A percentile compares a stretch with the other conserved stretches of the same genome.
Conservation (phyloP, 1,140 invertebrate species). For the Apocrypta bakeri region DNA sequence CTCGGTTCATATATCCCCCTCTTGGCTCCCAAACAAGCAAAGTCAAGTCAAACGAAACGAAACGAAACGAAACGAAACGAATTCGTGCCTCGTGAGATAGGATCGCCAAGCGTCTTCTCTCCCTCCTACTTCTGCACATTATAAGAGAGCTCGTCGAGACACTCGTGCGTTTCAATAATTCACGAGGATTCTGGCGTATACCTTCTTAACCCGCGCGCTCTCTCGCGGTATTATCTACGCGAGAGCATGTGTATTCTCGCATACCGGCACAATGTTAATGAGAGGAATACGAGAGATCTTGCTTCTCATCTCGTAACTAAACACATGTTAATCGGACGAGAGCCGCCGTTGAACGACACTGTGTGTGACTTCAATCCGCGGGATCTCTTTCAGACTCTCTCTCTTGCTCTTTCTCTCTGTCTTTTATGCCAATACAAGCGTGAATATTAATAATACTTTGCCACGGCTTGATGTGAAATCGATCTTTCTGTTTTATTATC, state of each 20-base stretch:
- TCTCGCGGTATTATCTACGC: conserved; percentile 27
- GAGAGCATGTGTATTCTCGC: conserved; percentile 50
- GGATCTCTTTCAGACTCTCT: background rate
- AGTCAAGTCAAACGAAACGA: background rate
- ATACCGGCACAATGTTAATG: conserved; percentile 52
- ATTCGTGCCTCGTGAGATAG: conserved; percentile 51
- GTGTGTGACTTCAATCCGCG: background rate
- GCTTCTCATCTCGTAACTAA: conserved; percentile 53
- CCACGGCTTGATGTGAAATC: no score
- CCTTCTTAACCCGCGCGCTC: conserved; percentile 14
- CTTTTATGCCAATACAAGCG: background rate
- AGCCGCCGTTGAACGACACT: conserved; percentile 17
- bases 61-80: conserved; percentile 33
- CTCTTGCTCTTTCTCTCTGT: background rate
- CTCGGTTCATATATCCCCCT: no score
- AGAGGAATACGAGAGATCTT: conserved; percentile 50
- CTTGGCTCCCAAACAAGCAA: no score
- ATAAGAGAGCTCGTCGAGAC: conserved; percentile 1
- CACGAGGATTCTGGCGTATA: conserved; percentile 46
- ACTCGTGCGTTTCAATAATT: conserved; percentile 55
- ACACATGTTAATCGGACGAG: conserved; percentile 50
- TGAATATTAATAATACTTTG: conserved; percentile 2
- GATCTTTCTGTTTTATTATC: no score
- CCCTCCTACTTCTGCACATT: conserved; percentile 4
- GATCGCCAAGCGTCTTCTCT: conserved; percentile 32